Evolutionary conservation across 2,888 invertebrate genomes (phyloP).

Genomic region (Pantelozetes paolii): DNA sequence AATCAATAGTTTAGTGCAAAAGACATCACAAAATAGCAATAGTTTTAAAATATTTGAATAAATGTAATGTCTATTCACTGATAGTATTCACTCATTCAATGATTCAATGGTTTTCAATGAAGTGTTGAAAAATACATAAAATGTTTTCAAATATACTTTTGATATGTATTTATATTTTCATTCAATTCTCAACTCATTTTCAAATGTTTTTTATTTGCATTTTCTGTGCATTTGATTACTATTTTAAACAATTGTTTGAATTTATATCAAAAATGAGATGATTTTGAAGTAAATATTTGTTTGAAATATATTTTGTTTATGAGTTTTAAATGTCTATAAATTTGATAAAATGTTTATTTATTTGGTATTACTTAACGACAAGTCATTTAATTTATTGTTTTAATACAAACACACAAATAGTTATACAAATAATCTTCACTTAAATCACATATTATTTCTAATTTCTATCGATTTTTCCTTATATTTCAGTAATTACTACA

Average conservation of each 20-base stretch:
- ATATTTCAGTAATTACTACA: no score
- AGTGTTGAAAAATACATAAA: no score
- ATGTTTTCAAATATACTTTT: no score
- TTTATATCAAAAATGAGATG: no score
- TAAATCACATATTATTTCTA: no score
- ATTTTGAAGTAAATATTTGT: constrained; percentile 15
- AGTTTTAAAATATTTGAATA: not conserved
- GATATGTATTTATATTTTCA: no score
- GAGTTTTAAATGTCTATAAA: not conserved
- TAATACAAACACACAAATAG: no score
- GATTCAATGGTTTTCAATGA: constrained; percentile 8
- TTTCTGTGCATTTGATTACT: not conserved
- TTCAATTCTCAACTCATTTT: not conserved
- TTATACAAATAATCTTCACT: not conserved
- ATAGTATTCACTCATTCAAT: not conserved
- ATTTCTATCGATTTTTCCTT: no score
- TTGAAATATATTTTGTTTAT: not conserved
- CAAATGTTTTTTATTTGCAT: not conserved
- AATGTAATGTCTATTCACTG: not conserved
- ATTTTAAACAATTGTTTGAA: not conserved
- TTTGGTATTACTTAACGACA: constrained; percentile 2
- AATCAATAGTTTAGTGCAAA: not conserved
- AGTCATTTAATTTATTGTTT: constrained; percentile 13
- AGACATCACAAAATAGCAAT: constrained; percentile 27
- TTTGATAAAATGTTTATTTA: constrained; percentile 5